Evolutionary conservation across 1,140 invertebrate species (phyloP).

Genomic region (Heliconius congener): DNA sequence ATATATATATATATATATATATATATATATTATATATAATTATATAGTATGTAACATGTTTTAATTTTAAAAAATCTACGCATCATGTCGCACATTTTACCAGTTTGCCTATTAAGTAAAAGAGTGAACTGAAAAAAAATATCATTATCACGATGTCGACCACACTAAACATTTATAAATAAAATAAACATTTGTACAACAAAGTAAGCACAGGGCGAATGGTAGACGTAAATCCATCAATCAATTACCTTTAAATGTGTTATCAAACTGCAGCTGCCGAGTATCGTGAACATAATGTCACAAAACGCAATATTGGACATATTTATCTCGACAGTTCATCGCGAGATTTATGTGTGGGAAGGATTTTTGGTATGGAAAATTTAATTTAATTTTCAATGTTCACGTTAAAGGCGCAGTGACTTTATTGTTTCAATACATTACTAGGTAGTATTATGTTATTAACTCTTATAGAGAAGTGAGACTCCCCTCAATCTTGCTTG

Average conservation of each 20-base stretch:
- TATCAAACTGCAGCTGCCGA: conserved; percentile 28
- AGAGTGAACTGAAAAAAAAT: neutral
- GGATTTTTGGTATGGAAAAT: conserved; percentile 33
- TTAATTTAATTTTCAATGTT: conserved; percentile 15
- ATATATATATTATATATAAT: too few species aligned
- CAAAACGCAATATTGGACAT: conserved; percentile 33
- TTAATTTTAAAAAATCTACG: too few species aligned
- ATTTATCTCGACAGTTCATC: conserved; percentile 39
- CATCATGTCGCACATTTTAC: too few species aligned
- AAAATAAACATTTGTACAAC: conserved; percentile 1
- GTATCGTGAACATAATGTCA: conserved; percentile 30
- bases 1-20: too few species aligned
- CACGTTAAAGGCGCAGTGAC: neutral
- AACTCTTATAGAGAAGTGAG: too few species aligned
- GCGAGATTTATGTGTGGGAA: conserved; percentile 41
- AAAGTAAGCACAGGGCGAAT: neutral
- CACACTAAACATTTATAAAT: neutral
- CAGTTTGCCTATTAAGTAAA: neutral
- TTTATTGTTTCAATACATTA: neutral
- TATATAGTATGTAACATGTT: too few species aligned
- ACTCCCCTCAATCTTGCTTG: too few species aligned
- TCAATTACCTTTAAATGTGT: conserved; percentile 43
- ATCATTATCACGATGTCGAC: neutral
- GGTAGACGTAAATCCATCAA: conserved; percentile 31
- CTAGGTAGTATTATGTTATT: neutral